Evolutionary conservation across 2,797 vertebrate genomes (phyloP).

Genomic region (Xenopus petersii): DNA sequence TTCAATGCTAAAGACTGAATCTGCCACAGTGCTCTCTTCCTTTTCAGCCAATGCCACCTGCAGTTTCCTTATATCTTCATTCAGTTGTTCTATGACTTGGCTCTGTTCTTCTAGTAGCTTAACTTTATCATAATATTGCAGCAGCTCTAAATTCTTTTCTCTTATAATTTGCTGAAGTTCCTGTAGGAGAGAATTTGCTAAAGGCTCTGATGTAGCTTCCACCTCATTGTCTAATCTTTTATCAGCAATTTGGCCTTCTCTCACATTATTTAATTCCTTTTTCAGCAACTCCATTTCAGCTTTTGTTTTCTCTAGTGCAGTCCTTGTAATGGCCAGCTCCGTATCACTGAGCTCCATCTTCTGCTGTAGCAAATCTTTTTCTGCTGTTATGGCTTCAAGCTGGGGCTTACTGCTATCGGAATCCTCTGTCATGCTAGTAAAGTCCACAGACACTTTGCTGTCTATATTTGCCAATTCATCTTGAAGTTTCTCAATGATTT

Average conservation of each 20-base stretch:
- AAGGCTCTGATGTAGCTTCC: conserved; percentile 62
- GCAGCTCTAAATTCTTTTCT: conserved; percentile 75
- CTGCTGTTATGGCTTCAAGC: conserved; percentile 58
- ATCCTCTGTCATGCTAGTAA: conserved; percentile 57
- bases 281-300: conserved; percentile 69
- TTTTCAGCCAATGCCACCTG: conserved; percentile 85
- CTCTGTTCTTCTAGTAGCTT: conserved; percentile 61
- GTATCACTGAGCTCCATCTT: conserved; percentile 58
- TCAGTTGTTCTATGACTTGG: conserved; percentile 82
- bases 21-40: conserved; percentile 66
- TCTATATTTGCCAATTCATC: conserved; percentile 84
- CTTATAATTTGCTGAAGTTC: conserved; percentile 68
- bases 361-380: conserved; percentile 60
- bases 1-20: conserved; percentile 53
- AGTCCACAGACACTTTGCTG: conserved; percentile 63
- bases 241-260: background rate
- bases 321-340: conserved; percentile 53
- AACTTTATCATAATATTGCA: conserved; percentile 62
- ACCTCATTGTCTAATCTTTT: conserved; percentile 54
- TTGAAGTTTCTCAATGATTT: conserved; percentile 91
- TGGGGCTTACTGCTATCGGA: conserved; percentile 67
- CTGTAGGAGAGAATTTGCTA: conserved; percentile 71
- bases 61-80: conserved; percentile 87
- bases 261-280: conserved; percentile 67
- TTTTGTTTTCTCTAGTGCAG: conserved; percentile 71